Conservation (phyloP, 1,140 invertebrate species). For the Drosophila ogumai region DNA sequence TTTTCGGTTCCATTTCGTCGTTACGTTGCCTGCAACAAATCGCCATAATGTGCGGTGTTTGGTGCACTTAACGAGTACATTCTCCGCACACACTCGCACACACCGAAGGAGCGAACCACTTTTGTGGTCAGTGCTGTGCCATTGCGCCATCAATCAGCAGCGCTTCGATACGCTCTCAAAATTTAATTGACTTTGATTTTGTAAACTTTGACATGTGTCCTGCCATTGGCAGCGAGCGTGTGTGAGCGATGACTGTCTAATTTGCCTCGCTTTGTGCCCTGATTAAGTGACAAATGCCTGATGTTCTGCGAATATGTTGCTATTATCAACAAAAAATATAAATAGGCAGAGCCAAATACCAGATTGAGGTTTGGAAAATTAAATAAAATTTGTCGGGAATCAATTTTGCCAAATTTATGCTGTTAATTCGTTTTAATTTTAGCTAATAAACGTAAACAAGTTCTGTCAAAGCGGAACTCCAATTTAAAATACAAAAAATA, state of each 20-base stretch:
- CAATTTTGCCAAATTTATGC: slow-evolving; percentile 7
- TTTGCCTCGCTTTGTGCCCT: slow-evolving; percentile 50
- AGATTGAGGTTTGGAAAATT: slow-evolving; percentile 15
- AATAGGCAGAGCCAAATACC: background rate
- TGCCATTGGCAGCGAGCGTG: background rate
- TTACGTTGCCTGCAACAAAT: slow-evolving; percentile 59
- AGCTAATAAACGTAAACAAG: background rate
- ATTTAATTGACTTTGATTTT: slow-evolving; percentile 78
- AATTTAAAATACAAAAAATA: slow-evolving; percentile 3
- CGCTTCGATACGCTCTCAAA: slow-evolving; percentile 61
- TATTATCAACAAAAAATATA: slow-evolving; percentile 6
- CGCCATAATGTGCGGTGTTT: slow-evolving; percentile 76
- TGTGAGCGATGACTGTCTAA: slow-evolving; percentile 47
- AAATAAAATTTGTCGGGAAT: background rate
- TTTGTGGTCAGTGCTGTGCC: slow-evolving; percentile 52
- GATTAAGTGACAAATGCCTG: slow-evolving; percentile 66
- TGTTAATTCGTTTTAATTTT: background rate
- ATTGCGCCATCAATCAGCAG: slow-evolving; percentile 68
- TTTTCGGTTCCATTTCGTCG: slow-evolving; percentile 55
- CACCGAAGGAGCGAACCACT: background rate
- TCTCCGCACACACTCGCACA: slow-evolving; percentile 11
- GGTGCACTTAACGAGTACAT: slow-evolving; percentile 71
- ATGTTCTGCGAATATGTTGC: slow-evolving; percentile 46
- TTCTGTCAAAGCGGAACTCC: background rate
- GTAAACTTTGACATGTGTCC: slow-evolving; percentile 42